phyloP scores from a whole-genome alignment of 2,888 invertebrate genomes.

The Chrysodeixis includens region DNA sequence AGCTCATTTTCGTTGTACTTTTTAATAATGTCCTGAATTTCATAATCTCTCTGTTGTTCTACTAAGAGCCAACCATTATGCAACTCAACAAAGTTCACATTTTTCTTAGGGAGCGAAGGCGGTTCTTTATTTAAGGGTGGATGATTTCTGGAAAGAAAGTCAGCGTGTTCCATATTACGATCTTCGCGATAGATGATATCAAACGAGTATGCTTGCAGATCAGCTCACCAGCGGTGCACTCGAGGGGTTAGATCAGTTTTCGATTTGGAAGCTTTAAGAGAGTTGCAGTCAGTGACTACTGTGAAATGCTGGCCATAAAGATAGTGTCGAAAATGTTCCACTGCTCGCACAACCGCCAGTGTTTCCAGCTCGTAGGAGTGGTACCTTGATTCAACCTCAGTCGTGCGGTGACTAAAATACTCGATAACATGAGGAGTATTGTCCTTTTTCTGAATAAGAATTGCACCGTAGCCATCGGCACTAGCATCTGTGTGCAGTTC shows the following conservation, averaged over 20 bases:
- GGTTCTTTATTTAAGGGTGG: background rate
- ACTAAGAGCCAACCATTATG: conserved; percentile 54
- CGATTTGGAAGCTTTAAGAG: conserved; percentile 18
- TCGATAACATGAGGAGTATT: conserved; percentile 15
- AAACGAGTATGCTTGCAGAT: conserved; percentile 22
- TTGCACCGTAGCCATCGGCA: conserved; percentile 21
- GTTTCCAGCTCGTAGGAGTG: too few relatives aligned
- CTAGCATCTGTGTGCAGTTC: conserved; percentile 20
- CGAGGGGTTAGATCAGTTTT: conserved; percentile 20
- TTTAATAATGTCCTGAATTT: conserved; percentile 44
- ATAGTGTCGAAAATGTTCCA: conserved; percentile 28
- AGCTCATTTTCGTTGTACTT: conserved; percentile 24
- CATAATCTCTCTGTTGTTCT: conserved; percentile 57
- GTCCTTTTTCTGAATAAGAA: conserved; percentile 13
- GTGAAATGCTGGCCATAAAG: conserved; percentile 12
- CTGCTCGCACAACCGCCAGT: conserved; percentile 18
- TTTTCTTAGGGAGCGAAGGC: too few relatives aligned
- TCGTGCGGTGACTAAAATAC: conserved; percentile 16
- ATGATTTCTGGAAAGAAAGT: conserved; percentile 55
- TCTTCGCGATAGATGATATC: conserved; percentile 52
- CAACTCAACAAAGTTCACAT: conserved; percentile 44
- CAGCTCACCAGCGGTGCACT: conserved; percentile 19
- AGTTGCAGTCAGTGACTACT: conserved; percentile 21
- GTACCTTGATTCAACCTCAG: conserved; percentile 18
- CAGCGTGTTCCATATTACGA: conserved; percentile 52